Evolutionary conservation across 2,113 vertebrate genomes (phyloP).

Genomic region (Dinomys branickii): DNA sequence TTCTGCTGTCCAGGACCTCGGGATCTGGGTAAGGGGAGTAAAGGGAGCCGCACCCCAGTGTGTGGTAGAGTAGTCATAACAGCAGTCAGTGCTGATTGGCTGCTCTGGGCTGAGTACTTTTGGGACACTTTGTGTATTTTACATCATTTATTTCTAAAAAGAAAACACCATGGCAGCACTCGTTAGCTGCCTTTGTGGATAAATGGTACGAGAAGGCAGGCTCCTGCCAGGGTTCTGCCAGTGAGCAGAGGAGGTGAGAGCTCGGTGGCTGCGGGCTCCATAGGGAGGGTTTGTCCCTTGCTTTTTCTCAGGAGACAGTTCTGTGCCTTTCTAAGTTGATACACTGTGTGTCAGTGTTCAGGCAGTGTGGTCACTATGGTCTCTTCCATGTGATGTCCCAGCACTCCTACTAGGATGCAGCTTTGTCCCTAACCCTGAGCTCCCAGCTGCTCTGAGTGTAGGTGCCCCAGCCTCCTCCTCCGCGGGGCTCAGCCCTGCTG

Average conservation of each 20-base stretch:
- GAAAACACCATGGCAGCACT: background rate
- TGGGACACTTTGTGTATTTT: background rate
- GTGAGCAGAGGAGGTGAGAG: background rate
- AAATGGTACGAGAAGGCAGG: background rate
- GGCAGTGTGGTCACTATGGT: background rate
- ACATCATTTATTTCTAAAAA: background rate
- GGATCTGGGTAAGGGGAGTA: background rate
- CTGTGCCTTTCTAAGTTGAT: background rate
- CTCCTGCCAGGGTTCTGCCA: background rate
- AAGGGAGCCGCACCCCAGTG: background rate
- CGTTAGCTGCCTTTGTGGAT: no score
- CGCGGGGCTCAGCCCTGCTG: background rate
- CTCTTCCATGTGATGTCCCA: background rate
- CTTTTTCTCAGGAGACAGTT: background rate
- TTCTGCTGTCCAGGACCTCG: background rate
- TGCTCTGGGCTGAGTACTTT: background rate
- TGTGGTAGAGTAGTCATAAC: background rate
- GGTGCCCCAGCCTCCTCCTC: background rate
- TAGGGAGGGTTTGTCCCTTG: background rate
- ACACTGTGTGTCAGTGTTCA: background rate
- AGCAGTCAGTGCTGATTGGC: background rate
- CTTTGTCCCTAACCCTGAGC: background rate
- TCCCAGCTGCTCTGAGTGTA: background rate
- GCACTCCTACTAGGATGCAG: background rate
- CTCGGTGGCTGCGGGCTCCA: background rate